These are phyloP conservation scores for Myotis findleyi DNA, from an alignment of 2,797 vertebrate genomes.

Conservation along the genomic window DNA sequence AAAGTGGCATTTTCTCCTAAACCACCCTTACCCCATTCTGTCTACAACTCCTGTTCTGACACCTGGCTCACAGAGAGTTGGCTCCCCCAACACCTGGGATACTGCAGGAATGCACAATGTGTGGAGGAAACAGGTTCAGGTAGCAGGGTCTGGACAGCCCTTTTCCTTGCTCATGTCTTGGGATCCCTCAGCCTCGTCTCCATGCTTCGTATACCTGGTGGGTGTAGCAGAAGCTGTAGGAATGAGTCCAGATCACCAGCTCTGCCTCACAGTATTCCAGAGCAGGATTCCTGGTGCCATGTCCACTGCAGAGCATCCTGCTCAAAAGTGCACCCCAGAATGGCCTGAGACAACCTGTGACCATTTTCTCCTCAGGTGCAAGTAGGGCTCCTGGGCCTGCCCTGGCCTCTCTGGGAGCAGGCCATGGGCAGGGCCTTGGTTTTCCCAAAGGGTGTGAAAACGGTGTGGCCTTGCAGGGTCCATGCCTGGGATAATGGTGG, in stretches of 20 bases:
- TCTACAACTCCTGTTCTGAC: background rate
- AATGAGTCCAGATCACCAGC: background rate
- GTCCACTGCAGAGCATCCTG: background rate
- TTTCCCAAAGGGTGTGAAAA: background rate
- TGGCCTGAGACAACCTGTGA: background rate
- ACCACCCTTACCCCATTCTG: background rate
- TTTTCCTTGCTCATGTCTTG: background rate
- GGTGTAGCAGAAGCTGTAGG: background rate
- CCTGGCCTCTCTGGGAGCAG: background rate
- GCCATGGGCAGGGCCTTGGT: background rate
- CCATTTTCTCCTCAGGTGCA: background rate
- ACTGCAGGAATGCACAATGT: background rate
- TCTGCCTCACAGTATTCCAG: background rate
- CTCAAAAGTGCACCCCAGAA: background rate
- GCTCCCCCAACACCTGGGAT: background rate
- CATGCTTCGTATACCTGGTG: background rate
- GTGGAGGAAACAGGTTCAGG: background rate
- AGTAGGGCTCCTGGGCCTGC: background rate
- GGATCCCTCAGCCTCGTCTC: background rate
- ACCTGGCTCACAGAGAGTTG: background rate
- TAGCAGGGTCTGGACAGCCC: background rate
- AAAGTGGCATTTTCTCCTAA: background rate
- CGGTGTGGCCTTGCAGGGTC: background rate
- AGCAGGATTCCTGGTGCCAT: background rate
- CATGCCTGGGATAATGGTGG: background rate